phyloP scores from a whole-genome alignment of 2,797 vertebrate genomes.

The Spinibarbus caldwelli region DNA sequence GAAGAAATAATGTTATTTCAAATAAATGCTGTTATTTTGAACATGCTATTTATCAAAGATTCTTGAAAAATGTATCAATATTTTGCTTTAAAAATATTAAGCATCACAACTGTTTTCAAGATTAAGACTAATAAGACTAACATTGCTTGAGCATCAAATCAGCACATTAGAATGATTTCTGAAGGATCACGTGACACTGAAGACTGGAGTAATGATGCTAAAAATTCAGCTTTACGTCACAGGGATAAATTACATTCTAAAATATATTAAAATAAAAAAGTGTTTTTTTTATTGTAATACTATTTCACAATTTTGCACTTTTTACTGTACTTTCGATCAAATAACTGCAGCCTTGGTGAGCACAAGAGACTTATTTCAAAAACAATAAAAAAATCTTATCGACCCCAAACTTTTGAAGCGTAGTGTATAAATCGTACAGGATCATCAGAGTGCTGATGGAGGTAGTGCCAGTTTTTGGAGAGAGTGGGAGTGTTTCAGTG shows the following conservation, averaged over 20 bases:
- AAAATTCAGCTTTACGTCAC: background rate
- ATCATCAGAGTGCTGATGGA: constrained; percentile 43
- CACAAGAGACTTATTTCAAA: background rate
- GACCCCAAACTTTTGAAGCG: background rate
- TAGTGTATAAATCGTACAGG: background rate
- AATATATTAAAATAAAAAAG: background rate
- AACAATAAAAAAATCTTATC: background rate
- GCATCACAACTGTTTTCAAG: background rate
- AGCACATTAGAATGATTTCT: background rate
- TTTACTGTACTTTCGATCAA: background rate
- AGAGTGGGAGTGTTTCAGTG: constrained; percentile 38
- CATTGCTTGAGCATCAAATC: background rate
- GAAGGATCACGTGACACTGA: background rate
- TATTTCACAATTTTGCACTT: background rate
- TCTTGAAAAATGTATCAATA: background rate
- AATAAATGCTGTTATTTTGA: background rate
- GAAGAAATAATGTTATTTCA: background rate
- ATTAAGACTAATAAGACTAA: background rate
- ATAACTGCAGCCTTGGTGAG: background rate
- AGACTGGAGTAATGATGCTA: background rate
- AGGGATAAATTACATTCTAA: background rate
- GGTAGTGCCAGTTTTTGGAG: constrained; percentile 27
- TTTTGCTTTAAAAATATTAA: background rate
- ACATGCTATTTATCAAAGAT: background rate
- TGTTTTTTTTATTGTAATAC: background rate